Conservation (phyloP, 2,888 invertebrate species). For the Troglohyphantes excavatus region DNA sequence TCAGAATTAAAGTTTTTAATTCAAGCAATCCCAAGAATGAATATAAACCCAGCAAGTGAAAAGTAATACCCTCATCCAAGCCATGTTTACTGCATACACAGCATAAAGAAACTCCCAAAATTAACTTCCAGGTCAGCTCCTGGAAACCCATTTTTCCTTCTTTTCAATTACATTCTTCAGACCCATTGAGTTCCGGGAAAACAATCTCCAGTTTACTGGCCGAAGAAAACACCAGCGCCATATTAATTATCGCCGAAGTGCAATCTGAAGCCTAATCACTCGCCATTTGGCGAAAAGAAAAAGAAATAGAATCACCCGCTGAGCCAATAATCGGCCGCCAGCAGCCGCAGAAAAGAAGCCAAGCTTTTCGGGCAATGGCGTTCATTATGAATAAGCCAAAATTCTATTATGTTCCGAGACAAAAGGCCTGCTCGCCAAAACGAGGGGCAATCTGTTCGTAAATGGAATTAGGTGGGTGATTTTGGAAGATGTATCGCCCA, state of each 20-base stretch:
- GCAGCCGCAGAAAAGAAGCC: slow-evolving; percentile 16
- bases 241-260: slow-evolving; percentile 43
- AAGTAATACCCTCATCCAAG: too few relatives aligned
- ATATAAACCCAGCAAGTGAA: too few relatives aligned
- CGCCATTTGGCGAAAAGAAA: slow-evolving; percentile 33
- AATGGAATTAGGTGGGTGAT: not conserved
- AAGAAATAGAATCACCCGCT: slow-evolving; percentile 16
- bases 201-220: slow-evolving; percentile 22
- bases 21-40: too few relatives aligned
- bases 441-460: not conserved
- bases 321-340: slow-evolving; percentile 34
- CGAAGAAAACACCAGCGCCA: slow-evolving; percentile 30
- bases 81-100: too few relatives aligned
- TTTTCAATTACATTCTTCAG: slow-evolving; percentile 30
- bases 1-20: too few relatives aligned
- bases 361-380: not conserved
- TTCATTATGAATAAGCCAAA: slow-evolving; percentile 39
- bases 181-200: not conserved
- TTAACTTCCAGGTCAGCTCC: not conserved
- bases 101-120: not conserved
- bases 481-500: not conserved
- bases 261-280: slow-evolving; percentile 39
- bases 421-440: slow-evolving; percentile 1
- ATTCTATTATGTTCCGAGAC: slow-evolving; percentile 27
- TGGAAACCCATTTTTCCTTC: not conserved